Percentiles rank a stretch among this genome's conserved stretches.
phyloP scores from a whole-genome alignment of 2,113 vertebrate species.

The Tinamus guttatus region DNA sequence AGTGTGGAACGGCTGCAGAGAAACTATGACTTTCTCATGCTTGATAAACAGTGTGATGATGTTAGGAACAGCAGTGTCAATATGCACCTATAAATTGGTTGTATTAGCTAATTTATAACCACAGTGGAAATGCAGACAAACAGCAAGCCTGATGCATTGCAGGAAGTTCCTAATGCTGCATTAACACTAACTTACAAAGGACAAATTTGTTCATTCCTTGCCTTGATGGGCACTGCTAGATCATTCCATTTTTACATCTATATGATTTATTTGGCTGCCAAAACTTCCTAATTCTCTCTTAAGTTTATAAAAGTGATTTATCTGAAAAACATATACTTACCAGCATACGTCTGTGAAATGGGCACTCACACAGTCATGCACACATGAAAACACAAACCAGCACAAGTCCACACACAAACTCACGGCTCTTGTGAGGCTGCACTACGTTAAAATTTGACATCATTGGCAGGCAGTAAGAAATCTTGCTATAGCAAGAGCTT shows the following conservation, averaged over 20 bases:
- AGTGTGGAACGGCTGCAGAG: background rate
- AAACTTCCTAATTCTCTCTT: background rate
- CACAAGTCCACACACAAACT: accelerated
- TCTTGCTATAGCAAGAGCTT: background rate
- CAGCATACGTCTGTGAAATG: accelerated
- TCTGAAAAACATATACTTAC: background rate
- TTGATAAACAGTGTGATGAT: conserved; percentile 60
- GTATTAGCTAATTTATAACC: conserved; percentile 22
- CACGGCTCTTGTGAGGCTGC: background rate
- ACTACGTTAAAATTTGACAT: background rate
- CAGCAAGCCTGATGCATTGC: background rate
- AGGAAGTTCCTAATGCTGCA: background rate
- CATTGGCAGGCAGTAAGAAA: background rate
- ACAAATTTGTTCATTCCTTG: background rate
- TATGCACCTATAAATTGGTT: conserved; percentile 34
- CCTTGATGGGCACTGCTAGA: background rate
- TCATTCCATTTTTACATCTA: background rate
- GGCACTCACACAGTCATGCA: accelerated
- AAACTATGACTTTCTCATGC: conserved; percentile 9
- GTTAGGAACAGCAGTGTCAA: conserved; percentile 27
- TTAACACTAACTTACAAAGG: background rate
- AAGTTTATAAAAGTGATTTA: background rate
- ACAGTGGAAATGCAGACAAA: background rate
- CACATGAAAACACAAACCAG: accelerated
- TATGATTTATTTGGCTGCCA: background rate